Percentiles rank a stretch among this genome's conserved stretches.
These are phyloP conservation scores for Apantesis nais DNA, from an alignment of 2,888 invertebrate genomes.

Conservation along the genomic window DNA sequence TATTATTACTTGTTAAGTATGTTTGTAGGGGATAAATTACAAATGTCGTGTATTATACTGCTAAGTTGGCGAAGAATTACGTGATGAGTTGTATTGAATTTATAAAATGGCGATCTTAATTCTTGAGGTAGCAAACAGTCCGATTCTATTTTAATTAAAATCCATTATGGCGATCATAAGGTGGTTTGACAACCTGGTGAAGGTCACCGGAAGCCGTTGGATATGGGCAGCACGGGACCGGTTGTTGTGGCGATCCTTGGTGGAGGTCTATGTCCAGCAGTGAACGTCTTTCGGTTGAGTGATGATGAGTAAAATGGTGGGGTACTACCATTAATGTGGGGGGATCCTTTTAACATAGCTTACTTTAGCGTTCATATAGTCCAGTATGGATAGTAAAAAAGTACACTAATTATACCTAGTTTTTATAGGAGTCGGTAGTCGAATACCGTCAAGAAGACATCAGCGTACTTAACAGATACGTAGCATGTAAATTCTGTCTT, in stretches of 20 bases:
- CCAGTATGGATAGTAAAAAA: not conserved
- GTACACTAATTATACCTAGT: not conserved
- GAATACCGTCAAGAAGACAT: not conserved
- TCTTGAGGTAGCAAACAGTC: not conserved
- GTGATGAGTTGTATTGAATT: not conserved
- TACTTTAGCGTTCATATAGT: not conserved
- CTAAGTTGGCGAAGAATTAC: not conserved
- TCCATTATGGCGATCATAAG: not conserved
- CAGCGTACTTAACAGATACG: not conserved
- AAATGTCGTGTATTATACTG: not conserved
- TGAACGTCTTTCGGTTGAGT: too few species aligned
- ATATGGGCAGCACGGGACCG: too few species aligned
- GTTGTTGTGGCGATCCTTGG: too few species aligned
- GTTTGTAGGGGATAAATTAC: not conserved
- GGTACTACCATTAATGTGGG: too few species aligned
- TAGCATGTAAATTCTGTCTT: too few species aligned
- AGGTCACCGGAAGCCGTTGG: too few species aligned
- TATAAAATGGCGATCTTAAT: not conserved
- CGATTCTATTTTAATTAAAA: not conserved
- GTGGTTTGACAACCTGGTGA: too few species aligned
- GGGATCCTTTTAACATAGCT: not conserved
- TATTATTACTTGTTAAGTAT: conserved; percentile 4
- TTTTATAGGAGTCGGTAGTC: not conserved
- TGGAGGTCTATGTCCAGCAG: too few species aligned
- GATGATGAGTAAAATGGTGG: too few species aligned